Evolutionary conservation across 1,140 invertebrate genomes (phyloP), one percentile per base, ranked within the genome.

Genomic region (Magallana gigas): DNA sequence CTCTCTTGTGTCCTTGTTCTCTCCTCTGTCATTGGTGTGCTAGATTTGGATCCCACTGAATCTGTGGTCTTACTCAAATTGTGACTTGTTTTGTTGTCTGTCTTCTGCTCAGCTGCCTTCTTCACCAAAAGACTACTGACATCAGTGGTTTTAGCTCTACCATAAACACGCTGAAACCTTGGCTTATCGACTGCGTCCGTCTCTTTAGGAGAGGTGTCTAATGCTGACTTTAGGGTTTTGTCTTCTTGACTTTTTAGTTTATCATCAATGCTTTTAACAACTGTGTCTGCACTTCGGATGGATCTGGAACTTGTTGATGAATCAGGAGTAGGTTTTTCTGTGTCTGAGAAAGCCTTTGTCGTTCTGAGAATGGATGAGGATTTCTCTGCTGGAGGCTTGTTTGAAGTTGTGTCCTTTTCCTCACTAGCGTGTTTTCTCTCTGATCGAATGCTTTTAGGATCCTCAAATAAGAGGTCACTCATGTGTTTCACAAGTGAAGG

Each of bases 401-500:
- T 76, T 76, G 36, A 18, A 11, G 23, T 76, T 29, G 68, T 29
- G 12, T 76, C 23, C n/a, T 57, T 56, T 16, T 83, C 57, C 8
- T 83, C 81, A 83, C 6, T 18, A 57, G 48, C n/a, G 6, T 58
- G 48, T 83, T 83, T 57, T 14, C 81, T 83, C 48, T 83, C 81
- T 57, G 48, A 57, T 57, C 81, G 36, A 29, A 83, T 16, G 9
- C 48, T 57, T 56, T 83, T 83, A 8, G 81, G 81, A 57, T 83
- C 81, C 57, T 83, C 81, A 83, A 83, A 83, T 56, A 83, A 83
- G 57, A 83, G 81, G 16, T 83, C 81, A 83, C 81, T 83, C 81
- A 83, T 83, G 8, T 83, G 81, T 58, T 83, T 83, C 8, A 83
- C 81, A 57, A 83, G 81, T 23, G 81, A 83, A 1, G 81, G 57